phyloP scores from a whole-genome alignment of 1,140 invertebrate genomes.

The Telenomus remus region DNA sequence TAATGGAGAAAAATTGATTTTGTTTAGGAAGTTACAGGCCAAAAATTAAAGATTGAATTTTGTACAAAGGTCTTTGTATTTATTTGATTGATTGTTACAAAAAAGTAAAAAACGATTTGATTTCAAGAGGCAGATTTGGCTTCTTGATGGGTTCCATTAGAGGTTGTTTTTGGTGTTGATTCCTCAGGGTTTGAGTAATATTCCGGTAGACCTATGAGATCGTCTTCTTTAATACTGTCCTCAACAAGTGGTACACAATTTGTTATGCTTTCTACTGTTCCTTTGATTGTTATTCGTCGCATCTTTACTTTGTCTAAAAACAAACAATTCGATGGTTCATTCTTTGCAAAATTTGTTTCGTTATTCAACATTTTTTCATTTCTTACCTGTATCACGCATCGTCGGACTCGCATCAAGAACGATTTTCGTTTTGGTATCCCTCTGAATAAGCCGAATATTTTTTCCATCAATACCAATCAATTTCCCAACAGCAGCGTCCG shows the following conservation, averaged over 20 bases:
- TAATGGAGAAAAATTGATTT: conserved; percentile 20
- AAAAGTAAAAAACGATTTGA: no score
- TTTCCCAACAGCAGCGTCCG: conserved; percentile 78
- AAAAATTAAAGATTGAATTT: conserved; percentile 17
- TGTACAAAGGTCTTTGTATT: background rate
- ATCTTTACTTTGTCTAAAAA: conserved; percentile 63
- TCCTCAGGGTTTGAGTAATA: no score
- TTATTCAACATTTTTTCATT: background rate
- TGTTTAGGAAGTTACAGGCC: conserved; percentile 41
- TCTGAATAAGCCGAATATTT: conserved; percentile 81
- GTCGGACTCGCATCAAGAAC: conserved; percentile 66
- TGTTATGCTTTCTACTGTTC: conserved; percentile 78
- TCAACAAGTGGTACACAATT: conserved; percentile 78
- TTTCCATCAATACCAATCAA: conserved; percentile 84
- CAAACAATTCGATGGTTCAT: conserved; percentile 7
- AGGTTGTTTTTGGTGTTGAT: no score
- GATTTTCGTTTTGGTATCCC: conserved; percentile 79
- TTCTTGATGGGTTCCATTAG: no score
- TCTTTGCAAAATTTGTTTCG: conserved; percentile 1
- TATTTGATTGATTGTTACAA: background rate
- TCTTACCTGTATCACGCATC: conserved; percentile 11
- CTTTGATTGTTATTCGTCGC: conserved; percentile 77
- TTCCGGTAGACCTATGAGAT: conserved; percentile 19
- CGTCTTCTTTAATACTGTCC: conserved; percentile 78
- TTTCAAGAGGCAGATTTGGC: no score